These are phyloP conservation scores for Theonella swinhoei DNA, from an alignment of 37 sponge, comb jelly and placozoan genomes.

Conservation along the genomic window DNA sequence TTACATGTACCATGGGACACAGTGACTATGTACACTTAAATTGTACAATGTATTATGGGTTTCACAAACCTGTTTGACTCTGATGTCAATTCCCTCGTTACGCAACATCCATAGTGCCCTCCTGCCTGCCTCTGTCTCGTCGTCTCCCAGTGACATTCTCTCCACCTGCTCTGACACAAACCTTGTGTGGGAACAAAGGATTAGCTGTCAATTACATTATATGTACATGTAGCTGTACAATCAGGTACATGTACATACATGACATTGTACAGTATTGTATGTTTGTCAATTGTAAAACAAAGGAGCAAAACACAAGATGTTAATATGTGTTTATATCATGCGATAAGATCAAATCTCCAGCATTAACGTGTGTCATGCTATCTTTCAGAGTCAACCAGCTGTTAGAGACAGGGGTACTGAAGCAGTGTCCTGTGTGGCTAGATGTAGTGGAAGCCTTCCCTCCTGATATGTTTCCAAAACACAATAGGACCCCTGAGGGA, in stretches of 20 bases:
- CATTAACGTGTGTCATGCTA: too few species aligned
- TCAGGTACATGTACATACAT: too few species aligned
- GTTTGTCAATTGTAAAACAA: too few species aligned
- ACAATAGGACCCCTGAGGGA: conserved; percentile 3
- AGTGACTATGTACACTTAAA: too few species aligned
- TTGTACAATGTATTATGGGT: too few species aligned
- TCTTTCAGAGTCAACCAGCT: conserved; percentile 40
- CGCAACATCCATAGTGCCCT: background rate
- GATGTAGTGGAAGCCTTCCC: conserved; percentile 82
- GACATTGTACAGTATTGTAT: too few species aligned
- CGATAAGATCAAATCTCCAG: background rate
- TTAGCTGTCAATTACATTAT: too few species aligned
- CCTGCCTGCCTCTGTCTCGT: conserved; percentile 2
- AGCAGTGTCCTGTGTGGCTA: conserved; percentile 71
- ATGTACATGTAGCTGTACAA: too few species aligned
- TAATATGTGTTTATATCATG: too few species aligned
- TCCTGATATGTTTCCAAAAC: conserved; percentile 19
- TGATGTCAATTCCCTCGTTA: background rate
- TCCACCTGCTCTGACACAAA: background rate
- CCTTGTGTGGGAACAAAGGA: too few species aligned
- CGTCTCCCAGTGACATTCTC: background rate
- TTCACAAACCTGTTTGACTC: background rate
- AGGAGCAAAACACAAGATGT: too few species aligned
- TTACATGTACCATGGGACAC: too few species aligned
- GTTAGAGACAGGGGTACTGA: conserved; percentile 55